A percentile compares a stretch with the other conserved stretches of the same genome.
These are phyloP conservation scores for Poecilia wingei DNA, from an alignment of 2,797 vertebrate species.

Conservation along the genomic window DNA sequence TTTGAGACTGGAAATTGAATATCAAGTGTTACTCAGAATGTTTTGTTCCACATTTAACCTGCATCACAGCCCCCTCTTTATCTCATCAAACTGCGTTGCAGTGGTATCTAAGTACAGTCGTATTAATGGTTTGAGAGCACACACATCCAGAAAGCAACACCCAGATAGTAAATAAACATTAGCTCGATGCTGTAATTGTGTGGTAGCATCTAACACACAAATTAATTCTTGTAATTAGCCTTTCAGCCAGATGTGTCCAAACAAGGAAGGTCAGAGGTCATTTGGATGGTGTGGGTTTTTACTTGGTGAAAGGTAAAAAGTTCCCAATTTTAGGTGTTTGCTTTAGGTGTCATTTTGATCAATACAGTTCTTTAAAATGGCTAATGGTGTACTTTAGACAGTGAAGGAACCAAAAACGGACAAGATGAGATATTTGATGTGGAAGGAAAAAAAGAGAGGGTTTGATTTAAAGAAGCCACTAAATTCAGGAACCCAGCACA, in stretches of 20 bases:
- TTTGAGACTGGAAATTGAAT: slow-evolving; percentile 15
- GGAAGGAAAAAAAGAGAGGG: not conserved
- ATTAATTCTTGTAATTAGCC: not conserved
- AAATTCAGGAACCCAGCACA: slow-evolving; percentile 10
- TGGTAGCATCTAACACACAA: slow-evolving; percentile 9
- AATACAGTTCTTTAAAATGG: slow-evolving; percentile 40
- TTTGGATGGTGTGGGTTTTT: slow-evolving; percentile 28
- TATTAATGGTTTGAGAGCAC: slow-evolving; percentile 1
- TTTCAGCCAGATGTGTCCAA: slow-evolving; percentile 4
- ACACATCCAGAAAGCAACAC: slow-evolving; percentile 5
- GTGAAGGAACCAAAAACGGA: slow-evolving; percentile 31
- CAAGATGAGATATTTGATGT: slow-evolving; percentile 14
- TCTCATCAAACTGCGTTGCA: not conserved
- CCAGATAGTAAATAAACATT: slow-evolving; percentile 19
- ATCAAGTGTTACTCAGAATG: slow-evolving; percentile 13
- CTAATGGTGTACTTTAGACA: slow-evolving; percentile 39
- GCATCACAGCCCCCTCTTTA: slow-evolving; percentile 1
- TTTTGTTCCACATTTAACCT: slow-evolving; percentile 23
- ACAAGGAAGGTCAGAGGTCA: slow-evolving; percentile 9
- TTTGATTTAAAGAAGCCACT: slow-evolving; percentile 32
- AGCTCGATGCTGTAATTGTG: slow-evolving; percentile 2
- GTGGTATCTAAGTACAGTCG: not conserved
- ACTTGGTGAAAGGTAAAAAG: slow-evolving; percentile 26
- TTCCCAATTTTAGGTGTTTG: slow-evolving; percentile 27
- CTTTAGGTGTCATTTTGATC: slow-evolving; percentile 51